These are phyloP conservation scores for Drosophila baimaii DNA, from an alignment of 1,140 invertebrate genomes.

Conservation along the genomic window DNA sequence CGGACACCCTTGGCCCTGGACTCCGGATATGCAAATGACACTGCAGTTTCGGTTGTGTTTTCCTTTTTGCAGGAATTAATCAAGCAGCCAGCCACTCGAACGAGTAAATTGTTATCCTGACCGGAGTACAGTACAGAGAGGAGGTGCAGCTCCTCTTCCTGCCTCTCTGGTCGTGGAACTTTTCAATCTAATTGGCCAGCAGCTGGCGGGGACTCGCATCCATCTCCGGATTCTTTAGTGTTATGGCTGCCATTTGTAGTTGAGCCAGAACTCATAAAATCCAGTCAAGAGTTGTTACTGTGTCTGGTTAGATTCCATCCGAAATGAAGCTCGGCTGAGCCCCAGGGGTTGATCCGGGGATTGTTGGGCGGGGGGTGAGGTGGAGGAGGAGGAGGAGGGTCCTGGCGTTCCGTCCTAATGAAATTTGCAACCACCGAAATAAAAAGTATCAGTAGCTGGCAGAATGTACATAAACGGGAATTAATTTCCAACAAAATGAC, in stretches of 20 bases:
- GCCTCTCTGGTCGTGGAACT: constrained; percentile 26
- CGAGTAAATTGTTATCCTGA: constrained; percentile 49
- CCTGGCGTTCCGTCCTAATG: constrained; percentile 42
- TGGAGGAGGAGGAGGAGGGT: neutral
- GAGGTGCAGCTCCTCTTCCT: constrained; percentile 2
- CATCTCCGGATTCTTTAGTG: constrained; percentile 68
- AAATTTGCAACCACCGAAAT: constrained; percentile 76
- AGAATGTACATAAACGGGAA: constrained; percentile 69
- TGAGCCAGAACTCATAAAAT: constrained; percentile 78
- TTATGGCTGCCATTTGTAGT: constrained; percentile 76
- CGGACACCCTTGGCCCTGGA: constrained; percentile 16
- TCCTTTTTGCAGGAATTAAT: constrained; percentile 38
- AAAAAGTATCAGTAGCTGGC: constrained; percentile 56
- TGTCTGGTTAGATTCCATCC: constrained; percentile 33
- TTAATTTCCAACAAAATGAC: constrained; percentile 72
- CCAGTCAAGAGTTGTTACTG: constrained; percentile 67
- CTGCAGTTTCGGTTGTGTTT: constrained; percentile 48
- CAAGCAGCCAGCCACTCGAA: constrained; percentile 46
- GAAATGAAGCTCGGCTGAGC: constrained; percentile 43
- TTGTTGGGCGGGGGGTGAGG: no score
- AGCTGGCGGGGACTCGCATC: constrained; percentile 36
- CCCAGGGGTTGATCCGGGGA: constrained; percentile 13
- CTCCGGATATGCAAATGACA: constrained; percentile 74
- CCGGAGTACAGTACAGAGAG: neutral
- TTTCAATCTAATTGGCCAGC: constrained; percentile 77